Evolutionary conservation across 2,888 invertebrate genomes (phyloP).

Genomic region (Proisotoma minuta): DNA sequence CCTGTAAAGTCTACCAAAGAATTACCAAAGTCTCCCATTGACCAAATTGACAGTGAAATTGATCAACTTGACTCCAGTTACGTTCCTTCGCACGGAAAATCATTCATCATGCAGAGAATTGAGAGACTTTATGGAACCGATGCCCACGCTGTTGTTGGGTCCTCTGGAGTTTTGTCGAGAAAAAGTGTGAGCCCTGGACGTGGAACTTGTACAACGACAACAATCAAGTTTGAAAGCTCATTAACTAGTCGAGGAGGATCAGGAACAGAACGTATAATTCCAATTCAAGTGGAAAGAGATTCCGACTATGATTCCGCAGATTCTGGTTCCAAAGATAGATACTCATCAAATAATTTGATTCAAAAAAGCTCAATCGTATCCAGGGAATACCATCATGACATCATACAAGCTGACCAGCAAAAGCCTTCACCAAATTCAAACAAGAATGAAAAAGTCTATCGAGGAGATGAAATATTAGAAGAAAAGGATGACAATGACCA

Average conservation of each 20-base stretch:
- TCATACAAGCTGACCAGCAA: too few relatives aligned
- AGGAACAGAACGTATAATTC: conserved; percentile 35
- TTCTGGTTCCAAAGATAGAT: not conserved
- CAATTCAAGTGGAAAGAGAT: conserved; percentile 31
- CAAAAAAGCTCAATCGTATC: conserved; percentile 2
- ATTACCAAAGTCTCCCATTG: conserved; percentile 15
- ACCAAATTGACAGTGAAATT: not conserved
- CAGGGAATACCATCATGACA: too few relatives aligned
- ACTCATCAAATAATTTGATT: not conserved
- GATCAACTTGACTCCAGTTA: conserved; percentile 10
- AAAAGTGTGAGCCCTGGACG: conserved; percentile 49
- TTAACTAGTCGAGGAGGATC: not conserved
- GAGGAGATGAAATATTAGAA: conserved; percentile 12
- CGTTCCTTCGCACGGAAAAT: conserved; percentile 50
- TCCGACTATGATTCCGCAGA: conserved; percentile 1
- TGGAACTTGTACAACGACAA: not conserved
- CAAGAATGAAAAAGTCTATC: not conserved
- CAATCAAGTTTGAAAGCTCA: conserved; percentile 5
- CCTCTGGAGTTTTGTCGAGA: conserved; percentile 50
- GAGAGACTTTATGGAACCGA: conserved; percentile 83
- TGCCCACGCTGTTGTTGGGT: conserved; percentile 61
- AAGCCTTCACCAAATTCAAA: not conserved
- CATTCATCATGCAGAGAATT: conserved; percentile 82
- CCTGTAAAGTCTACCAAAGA: conserved; percentile 5
- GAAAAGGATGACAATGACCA: not conserved